Evolutionary conservation across 2,797 vertebrate species (phyloP).

Genomic region (Sebastolobus altivelis): DNA sequence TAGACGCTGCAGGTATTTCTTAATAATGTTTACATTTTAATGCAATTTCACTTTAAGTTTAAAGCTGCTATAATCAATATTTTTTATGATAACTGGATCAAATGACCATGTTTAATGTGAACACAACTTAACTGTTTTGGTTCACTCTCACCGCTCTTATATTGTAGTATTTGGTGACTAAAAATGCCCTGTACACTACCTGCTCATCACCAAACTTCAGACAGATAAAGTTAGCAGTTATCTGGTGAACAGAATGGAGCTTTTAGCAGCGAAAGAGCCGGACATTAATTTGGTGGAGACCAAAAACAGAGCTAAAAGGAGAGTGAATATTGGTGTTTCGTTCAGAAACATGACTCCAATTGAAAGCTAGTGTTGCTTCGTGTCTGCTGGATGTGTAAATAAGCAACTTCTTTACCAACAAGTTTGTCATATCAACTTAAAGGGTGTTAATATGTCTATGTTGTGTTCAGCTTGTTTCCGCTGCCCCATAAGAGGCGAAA

Average conservation of each 20-base stretch:
- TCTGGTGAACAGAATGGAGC: too few species aligned
- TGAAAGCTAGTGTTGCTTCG: not conserved
- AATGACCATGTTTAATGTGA: not conserved
- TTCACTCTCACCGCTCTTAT: not conserved
- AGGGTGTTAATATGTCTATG: not conserved
- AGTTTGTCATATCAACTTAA: not conserved
- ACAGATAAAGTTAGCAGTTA: not conserved
- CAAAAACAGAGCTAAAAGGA: not conserved
- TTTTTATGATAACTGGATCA: not conserved
- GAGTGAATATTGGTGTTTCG: not conserved
- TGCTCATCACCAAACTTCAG: not conserved
- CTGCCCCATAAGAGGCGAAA: not conserved
- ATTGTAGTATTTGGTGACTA: not conserved
- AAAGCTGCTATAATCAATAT: not conserved
- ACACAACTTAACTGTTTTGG: not conserved
- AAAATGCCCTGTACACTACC: not conserved
- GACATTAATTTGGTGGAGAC: not conserved
- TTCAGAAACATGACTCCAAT: not conserved
- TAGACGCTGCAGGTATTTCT: not conserved
- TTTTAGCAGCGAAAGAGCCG: too few species aligned
- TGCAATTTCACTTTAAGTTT: conserved; percentile 1
- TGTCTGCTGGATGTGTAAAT: not conserved
- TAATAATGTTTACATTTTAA: not conserved
- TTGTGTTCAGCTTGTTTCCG: not conserved
- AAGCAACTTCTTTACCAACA: not conserved